A percentile compares a stretch with the other conserved stretches of the same genome.
Conservation (phyloP, 2,113 vertebrate genomes). For the Zapus hudsonius region DNA sequence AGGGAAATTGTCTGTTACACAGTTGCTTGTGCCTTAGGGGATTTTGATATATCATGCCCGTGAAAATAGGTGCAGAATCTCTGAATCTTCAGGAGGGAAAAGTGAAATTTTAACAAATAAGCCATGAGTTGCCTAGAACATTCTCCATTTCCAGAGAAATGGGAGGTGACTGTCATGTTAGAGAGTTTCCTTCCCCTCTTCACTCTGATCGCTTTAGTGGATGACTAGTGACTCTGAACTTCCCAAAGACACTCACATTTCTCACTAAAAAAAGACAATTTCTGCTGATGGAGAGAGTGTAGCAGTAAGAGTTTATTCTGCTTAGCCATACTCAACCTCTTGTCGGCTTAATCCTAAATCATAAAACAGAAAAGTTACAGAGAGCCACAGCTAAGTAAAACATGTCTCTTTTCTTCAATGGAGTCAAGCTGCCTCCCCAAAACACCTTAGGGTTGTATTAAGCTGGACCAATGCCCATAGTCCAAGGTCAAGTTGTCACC, state of each 20-base stretch:
- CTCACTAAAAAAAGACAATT: background rate
- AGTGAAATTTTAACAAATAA: background rate
- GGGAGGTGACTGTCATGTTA: background rate
- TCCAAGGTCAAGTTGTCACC: background rate
- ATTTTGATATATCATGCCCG: background rate
- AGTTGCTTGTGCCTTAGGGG: no score
- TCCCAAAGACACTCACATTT: background rate
- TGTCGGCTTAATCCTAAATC: background rate
- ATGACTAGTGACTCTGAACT: background rate
- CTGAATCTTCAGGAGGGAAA: background rate
- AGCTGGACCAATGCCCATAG: background rate
- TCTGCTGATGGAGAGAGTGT: background rate
- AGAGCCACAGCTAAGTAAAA: background rate
- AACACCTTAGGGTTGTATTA: background rate
- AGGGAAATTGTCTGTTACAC: background rate
- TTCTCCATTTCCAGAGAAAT: conserved; percentile 26
- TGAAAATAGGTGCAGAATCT: background rate
- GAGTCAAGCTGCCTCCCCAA: background rate
- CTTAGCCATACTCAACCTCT: background rate
- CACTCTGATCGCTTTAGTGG: background rate
- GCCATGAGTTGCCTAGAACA: background rate
- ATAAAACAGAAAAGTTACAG: background rate
- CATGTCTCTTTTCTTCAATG: background rate
- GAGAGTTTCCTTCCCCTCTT: background rate
- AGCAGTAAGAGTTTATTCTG: background rate